Percentiles rank a stretch among this genome's conserved stretches.
Conservation (phyloP, 2,113 vertebrate species). For the Nycticebus coucang region DNA sequence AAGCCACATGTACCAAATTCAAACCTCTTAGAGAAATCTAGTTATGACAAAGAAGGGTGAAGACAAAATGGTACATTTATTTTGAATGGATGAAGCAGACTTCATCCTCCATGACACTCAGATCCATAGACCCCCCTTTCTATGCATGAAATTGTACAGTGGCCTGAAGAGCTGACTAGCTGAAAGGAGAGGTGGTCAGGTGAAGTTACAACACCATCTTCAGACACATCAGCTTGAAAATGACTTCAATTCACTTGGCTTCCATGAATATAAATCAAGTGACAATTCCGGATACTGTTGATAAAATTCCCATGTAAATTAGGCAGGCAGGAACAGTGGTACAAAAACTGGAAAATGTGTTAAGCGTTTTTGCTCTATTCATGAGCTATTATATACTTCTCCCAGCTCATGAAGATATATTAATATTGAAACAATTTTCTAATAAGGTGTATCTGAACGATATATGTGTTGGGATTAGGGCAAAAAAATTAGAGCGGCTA, state of each 20-base stretch:
- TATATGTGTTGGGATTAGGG: constrained; percentile 15
- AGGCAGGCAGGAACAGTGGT: constrained; percentile 21
- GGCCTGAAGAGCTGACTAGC: not conserved
- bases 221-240: not conserved
- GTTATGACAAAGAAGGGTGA: not conserved
- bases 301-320: constrained; percentile 54
- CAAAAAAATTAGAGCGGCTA: not conserved
- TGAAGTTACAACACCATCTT: not conserved
- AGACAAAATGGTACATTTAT: not conserved
- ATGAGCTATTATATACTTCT: constrained; percentile 4
- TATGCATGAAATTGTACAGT: not conserved
- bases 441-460: not conserved
- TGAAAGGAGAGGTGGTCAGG: not conserved
- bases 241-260: not conserved
- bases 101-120: fast-evolving
- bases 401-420: not conserved
- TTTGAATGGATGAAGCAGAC: not conserved
- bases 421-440: constrained; percentile 32
- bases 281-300: constrained; percentile 15
- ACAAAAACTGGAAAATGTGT: not conserved
- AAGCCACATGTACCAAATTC: not conserved
- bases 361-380: not conserved
- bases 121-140: not conserved
- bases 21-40: not conserved
- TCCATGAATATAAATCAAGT: constrained; percentile 24